Evolutionary conservation across 2,113 vertebrate genomes (phyloP), one percentile per base, ranked within the genome.

Genomic region (Heliornis fulica): DNA sequence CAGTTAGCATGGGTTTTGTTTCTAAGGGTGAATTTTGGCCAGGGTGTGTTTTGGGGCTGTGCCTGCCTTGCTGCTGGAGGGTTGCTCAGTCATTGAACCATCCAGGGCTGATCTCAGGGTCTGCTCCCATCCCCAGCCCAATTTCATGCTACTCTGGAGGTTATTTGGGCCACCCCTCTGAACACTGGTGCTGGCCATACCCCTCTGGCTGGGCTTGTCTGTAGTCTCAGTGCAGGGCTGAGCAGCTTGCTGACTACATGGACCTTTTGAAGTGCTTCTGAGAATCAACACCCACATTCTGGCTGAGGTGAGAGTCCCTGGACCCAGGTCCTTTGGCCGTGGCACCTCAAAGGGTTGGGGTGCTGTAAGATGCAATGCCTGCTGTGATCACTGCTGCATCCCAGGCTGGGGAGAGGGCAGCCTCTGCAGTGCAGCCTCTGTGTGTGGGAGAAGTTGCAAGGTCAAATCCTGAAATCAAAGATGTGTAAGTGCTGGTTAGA

Each of bases 231-330:
- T 0, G 5, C 0, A 0, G n/a, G 12, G 48, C 66, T 41, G 48
- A 53, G 90, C 64, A 57, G 13, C 31, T 61, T 9, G 1, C 14
- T 43, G 81, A 36, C 28, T 87, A 21, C 15, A 0, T 25, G n/a
- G 7, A 1, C 40, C 26, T 69, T 46, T 40, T 29, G 6, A 43
- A 51, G 25, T 32, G 1, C 3, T 60, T 48, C 64, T 9, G 59
- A 20, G 21, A 13, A 8, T 6, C 15, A 89, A 43, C 4, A 11
- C 4, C 26, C 31, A 15, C 11, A 32, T 13, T 13, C 21, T 6
- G 13, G 21, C 15, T 0, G 0, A 5, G 20, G 38, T 2, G 12
- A 45, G 12, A 3, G 22, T 26, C 36, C 1, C 1, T 46, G 41
- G 14, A 7, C 45, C 40, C 48, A 25, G 38, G 8, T 41, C 48